Base-by-base conservation (phyloP, 2,113 vertebrate species). In the Taxidea taxus region DNA sequence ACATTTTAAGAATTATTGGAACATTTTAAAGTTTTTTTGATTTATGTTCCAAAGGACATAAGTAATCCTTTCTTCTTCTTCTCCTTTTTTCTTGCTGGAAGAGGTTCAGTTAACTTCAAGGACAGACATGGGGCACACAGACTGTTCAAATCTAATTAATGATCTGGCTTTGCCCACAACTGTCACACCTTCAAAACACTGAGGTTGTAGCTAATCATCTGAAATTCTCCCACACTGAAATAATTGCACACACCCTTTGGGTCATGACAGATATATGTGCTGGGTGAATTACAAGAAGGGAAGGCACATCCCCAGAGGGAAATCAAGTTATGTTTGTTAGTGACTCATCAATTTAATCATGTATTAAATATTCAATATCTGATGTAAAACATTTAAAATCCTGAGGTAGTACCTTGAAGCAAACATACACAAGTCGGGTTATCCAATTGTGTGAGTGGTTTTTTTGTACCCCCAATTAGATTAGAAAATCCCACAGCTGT, bases 171-270 rank as follows among this genome's bases (percentile, higher is more conserved):
- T 72, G 58, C 92, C 94, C 87, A 91, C 80, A 97, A 87, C 39
- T 75, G 95, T 97, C 96, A 96, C 95, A 97, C 97, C 97, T 96
- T 97, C 94, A 95, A 97, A 97, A 93, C 97, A 86, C 4, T 62
- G 94, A 94, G 91, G 85, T 95, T 96, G 78, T 83, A 90, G 88
- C 80, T 97, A 62, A 92, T 92, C 89, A 91, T 91, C 85, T 92
- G 96, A 88, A 94, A 96, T 87, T 97, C 97, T 97, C 97, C 91
- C 97, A 97, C 97, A 97, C 92, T 89, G 81, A 85, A 97, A 80
- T 94, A 92, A 97, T 37, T 66, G 90, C 54, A 93, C 94, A 95
- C 95, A 5, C 97, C 95, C 96, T 97, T 68, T 7, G 94, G 92
- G 78, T 77, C 77, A 64, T 85, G 94, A 94, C 95, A 97, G 91